Evolutionary conservation across 2,888 invertebrate species (phyloP).

Genomic region (Hypercompe scribonia): DNA sequence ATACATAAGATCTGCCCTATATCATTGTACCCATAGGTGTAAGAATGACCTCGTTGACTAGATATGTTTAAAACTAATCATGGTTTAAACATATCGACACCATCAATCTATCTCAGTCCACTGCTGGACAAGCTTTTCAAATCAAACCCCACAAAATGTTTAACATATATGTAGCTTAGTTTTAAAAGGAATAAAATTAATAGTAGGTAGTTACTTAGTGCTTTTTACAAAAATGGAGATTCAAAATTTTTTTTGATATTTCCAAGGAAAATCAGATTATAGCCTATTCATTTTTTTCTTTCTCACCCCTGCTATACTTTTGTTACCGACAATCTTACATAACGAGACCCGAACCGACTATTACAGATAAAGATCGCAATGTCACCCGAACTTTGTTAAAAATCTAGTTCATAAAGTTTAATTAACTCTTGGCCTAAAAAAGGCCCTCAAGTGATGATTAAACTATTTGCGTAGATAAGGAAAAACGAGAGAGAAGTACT

Average conservation of each 20-base stretch:
- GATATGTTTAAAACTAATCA: no score
- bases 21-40: no score
- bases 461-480: neutral
- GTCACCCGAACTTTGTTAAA: neutral
- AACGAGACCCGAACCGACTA: neutral
- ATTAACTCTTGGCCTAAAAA: conserved; percentile 11
- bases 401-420: conserved; percentile 4
- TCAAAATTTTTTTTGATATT: neutral
- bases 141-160: no score
- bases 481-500: neutral
- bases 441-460: neutral
- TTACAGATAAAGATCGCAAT: neutral
- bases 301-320: neutral
- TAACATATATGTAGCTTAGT: no score
- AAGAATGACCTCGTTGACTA: no score
- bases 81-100: no score
- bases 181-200: no score
- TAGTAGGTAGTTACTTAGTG: no score
- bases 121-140: no score
- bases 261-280: neutral
- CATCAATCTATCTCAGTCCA: no score
- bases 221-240: no score
- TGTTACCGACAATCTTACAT: neutral
- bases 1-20: no score
- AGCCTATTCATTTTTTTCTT: neutral